These are phyloP conservation scores for Theristus sp. DNA, from an alignment of 2,888 invertebrate genomes.

Conservation along the genomic window DNA sequence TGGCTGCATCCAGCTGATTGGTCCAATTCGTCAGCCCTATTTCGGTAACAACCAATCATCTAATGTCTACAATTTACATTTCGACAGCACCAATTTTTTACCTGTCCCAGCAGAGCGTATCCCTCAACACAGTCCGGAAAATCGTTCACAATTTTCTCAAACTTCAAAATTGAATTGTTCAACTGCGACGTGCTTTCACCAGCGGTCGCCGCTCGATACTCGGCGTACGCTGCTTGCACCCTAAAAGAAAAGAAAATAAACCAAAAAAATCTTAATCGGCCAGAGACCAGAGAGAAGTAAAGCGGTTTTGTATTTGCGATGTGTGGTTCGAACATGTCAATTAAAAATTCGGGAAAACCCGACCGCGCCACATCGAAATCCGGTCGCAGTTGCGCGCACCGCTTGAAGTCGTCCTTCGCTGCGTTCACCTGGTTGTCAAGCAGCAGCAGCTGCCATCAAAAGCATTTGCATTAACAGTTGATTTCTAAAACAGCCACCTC, in stretches of 20 bases:
- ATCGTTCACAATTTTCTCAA: slow-evolving; percentile 53
- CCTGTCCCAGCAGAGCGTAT: slow-evolving; percentile 72
- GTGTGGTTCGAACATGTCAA: too few relatives aligned
- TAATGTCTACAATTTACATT: neutral
- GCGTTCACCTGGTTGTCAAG: slow-evolving; percentile 59
- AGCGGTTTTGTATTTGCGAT: too few relatives aligned
- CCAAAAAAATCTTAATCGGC: neutral
- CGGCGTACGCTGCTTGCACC: slow-evolving; percentile 74
- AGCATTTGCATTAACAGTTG: too few relatives aligned
- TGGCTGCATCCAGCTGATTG: too few relatives aligned
- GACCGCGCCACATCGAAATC: slow-evolving; percentile 54
- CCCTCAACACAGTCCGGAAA: slow-evolving; percentile 70
- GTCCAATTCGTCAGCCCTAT: too few relatives aligned
- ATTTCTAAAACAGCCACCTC: too few relatives aligned
- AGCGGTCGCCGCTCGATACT: slow-evolving; percentile 51
- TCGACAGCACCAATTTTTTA: too few relatives aligned
- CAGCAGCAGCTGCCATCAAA: slow-evolving; percentile 47
- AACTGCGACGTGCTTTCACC: slow-evolving; percentile 17
- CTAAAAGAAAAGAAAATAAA: slow-evolving; percentile 26
- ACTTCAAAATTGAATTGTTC: slow-evolving; percentile 28
- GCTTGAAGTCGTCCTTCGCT: slow-evolving; percentile 61
- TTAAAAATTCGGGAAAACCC: too few relatives aligned
- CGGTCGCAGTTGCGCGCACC: slow-evolving; percentile 59
- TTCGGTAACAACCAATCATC: neutral
- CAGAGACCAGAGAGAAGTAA: neutral